Base-by-base conservation (phyloP, 2,113 vertebrate species). In the Solea solea region DNA sequence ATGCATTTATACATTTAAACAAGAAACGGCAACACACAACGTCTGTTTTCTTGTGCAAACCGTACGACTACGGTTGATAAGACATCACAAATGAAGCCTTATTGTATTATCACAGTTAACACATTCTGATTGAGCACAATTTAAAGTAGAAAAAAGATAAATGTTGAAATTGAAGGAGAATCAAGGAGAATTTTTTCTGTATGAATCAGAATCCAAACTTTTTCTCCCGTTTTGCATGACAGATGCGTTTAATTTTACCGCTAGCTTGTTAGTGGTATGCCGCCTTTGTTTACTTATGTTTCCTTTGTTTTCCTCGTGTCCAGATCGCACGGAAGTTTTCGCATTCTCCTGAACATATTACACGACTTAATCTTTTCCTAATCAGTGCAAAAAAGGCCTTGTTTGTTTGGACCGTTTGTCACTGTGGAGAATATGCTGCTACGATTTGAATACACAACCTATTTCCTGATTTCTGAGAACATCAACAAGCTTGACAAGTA, bases 261-360 rank as follows among this genome's bases (percentile, higher is more conserved):
- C 54, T 72, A 1, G 69, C 55, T 50, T 60, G 66, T 77, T 66
- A 72, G 64, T 12, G 25, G 3, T 13, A 50, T 4, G 3, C 46
- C 58, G 13, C 52, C n/a, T 73, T 77, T 72, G 44, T 70, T 67
- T 67, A 62, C 64, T 63, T 55, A 42, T 51, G 4, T 67, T 25
- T 65, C 51, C 9, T 57, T 6, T 48, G 52, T 21, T 15, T 51
- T 65, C 45, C 15, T 4, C 25, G 12, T 56, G 6, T 49, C 27
- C 49, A 5, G 25, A 56, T 28, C 10, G 15, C 56, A 64, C 41
- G 39, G 12, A 78, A n/a, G 63, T 41, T 54, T 69, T 34, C 69
- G 45, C 7, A 54, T 78, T 72, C 6, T 44, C 49, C 9, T 13
- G 11, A 8, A 56, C 46, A n/a, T 9, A 44, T 77, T 9, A 58